A percentile compares a stretch with the other conserved stretches of the same genome.
Evolutionary conservation across 37 sponge, comb jelly and placozoan genomes (phyloP).

Genomic region (Chondrilla cf. caribensis): DNA sequence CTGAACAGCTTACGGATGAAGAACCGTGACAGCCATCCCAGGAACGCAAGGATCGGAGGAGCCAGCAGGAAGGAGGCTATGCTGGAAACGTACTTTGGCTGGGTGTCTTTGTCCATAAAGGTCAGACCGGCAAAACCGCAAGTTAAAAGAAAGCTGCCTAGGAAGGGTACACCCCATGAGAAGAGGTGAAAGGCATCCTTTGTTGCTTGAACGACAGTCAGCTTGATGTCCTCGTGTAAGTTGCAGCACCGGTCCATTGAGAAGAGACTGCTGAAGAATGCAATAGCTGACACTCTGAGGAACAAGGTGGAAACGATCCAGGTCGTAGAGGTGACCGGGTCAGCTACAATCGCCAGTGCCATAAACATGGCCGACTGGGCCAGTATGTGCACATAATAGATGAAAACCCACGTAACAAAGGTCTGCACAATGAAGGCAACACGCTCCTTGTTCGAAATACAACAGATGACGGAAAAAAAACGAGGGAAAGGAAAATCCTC

Average conservation of each 20-base stretch:
- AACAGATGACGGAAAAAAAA: not conserved
- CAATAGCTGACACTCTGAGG: not conserved
- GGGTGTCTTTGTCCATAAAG: conserved; percentile 18
- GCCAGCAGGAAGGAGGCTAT: conserved; percentile 24
- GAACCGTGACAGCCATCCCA: conserved; percentile 6
- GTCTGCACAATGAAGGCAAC: not conserved
- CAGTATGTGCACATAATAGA: not conserved
- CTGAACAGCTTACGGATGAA: conserved; percentile 1
- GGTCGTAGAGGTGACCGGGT: not conserved
- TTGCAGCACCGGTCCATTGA: not conserved
- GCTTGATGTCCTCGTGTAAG: not conserved
- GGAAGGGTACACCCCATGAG: conserved; percentile 13
- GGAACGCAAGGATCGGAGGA: not conserved
- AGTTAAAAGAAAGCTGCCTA: not conserved
- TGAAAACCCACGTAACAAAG: not conserved
- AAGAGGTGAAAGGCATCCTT: not conserved
- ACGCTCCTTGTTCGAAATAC: not conserved
- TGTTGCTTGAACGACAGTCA: not conserved
- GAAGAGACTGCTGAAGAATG: not conserved
- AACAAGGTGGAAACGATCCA: not conserved
- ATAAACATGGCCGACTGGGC: not conserved
- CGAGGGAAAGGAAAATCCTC: not conserved
- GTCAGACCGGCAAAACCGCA: not conserved
- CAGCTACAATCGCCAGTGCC: not conserved
- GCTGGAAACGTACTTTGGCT: conserved; percentile 6